These are phyloP conservation scores for Lepidonotus clava DNA, from an alignment of 2,888 invertebrate genomes.

Conservation along the genomic window DNA sequence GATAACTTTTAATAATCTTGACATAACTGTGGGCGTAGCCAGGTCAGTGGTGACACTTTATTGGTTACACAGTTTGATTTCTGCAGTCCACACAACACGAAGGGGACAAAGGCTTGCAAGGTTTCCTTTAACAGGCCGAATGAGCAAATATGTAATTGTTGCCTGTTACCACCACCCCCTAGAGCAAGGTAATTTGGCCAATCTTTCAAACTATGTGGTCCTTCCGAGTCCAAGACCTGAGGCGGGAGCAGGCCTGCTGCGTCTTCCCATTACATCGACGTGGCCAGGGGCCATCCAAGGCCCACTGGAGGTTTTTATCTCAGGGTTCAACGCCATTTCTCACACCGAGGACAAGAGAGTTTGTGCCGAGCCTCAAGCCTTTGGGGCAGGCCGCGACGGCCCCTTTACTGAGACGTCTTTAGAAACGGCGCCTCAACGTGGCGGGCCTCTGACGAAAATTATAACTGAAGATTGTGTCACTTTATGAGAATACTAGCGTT, in stretches of 20 bases:
- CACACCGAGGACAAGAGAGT: neutral
- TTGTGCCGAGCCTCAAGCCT: too few species aligned
- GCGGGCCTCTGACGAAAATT: neutral
- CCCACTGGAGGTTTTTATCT: neutral
- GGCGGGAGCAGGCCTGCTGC: neutral
- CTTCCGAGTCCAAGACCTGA: neutral
- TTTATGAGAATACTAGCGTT: neutral
- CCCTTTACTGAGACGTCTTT: too few species aligned
- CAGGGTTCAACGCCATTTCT: conserved; percentile 13
- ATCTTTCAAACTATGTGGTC: conserved; percentile 29
- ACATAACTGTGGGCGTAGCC: too few species aligned
- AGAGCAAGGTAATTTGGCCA: conserved; percentile 13
- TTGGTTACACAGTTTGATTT: too few species aligned
- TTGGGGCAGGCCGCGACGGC: too few species aligned
- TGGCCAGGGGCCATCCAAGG: neutral
- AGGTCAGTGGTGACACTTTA: too few species aligned
- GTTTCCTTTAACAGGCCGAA: neutral
- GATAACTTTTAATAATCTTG: too few species aligned
- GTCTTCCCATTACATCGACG: neutral
- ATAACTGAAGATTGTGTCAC: neutral
- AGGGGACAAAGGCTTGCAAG: too few species aligned
- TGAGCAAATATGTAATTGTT: conserved; percentile 25
- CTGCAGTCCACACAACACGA: too few species aligned
- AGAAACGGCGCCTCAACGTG: too few species aligned
- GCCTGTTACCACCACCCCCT: neutral